phyloP scores from a whole-genome alignment of 2,797 vertebrate species.

The Lepilemur ruficaudatus region DNA sequence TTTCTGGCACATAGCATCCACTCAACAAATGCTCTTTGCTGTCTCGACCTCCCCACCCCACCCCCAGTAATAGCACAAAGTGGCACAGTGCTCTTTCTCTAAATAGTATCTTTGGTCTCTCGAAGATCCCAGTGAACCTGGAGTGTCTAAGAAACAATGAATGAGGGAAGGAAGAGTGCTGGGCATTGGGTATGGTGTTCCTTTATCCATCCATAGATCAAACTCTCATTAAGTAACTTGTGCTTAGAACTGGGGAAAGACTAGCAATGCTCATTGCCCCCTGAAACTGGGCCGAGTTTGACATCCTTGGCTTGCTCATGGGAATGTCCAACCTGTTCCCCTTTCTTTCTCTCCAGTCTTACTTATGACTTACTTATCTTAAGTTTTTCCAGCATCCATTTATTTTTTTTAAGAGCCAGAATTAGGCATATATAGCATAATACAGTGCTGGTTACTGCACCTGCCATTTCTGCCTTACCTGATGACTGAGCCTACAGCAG shows the following conservation, averaged over 20 bases:
- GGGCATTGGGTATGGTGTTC: not conserved
- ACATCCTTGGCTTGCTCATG: not conserved
- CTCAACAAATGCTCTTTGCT: not conserved
- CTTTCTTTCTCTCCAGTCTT: slow-evolving; percentile 17
- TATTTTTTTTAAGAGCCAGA: slow-evolving; percentile 51
- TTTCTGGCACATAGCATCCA: not conserved
- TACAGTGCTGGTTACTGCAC: slow-evolving; percentile 61
- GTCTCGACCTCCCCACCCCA: not conserved
- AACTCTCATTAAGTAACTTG: not conserved
- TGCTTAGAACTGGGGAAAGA: not conserved
- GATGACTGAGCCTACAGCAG: slow-evolving; percentile 78
- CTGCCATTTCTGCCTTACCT: slow-evolving; percentile 72
- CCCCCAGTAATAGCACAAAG: not conserved
- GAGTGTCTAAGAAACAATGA: not conserved
- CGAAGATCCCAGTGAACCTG: not conserved
- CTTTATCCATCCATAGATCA: not conserved
- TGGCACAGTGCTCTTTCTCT: not conserved
- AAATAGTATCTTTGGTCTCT: not conserved
- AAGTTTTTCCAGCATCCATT: not conserved
- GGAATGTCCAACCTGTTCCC: not conserved
- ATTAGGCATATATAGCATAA: slow-evolving; percentile 70
- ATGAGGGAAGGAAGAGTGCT: not conserved
- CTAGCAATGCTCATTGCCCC: not conserved
- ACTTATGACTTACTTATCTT: not conserved
- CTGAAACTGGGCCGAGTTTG: not conserved